phyloP scores from a whole-genome alignment of 64 coral and sea anemone species.

The Actinia tenebrosa region DNA sequence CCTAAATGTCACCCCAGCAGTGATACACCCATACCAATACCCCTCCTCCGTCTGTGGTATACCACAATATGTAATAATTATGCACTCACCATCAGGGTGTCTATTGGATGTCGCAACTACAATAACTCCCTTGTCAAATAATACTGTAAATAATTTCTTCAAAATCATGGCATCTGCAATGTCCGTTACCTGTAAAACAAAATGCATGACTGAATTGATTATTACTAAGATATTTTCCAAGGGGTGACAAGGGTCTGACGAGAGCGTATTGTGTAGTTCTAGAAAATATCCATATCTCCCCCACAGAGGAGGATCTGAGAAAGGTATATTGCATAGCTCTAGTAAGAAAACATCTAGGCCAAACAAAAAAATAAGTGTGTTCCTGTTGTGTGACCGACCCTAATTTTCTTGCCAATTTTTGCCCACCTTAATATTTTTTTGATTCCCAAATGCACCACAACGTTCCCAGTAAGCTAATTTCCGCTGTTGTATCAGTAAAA shows the following conservation, averaged over 20 bases:
- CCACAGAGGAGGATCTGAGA: background rate
- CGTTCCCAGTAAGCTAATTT: too few relatives aligned
- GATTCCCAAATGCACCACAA: too few relatives aligned
- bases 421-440: too few relatives aligned
- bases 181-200: constrained; percentile 81
- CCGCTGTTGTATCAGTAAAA: too few relatives aligned
- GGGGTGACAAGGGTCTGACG: too few relatives aligned
- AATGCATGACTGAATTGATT: background rate
- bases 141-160: constrained; percentile 78
- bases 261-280: background rate
- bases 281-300: background rate
- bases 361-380: too few relatives aligned
- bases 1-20: too few relatives aligned
- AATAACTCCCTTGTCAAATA: constrained; percentile 96
- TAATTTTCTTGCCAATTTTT: too few relatives aligned
- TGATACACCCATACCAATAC: too few relatives aligned
- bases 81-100: constrained; percentile 79
- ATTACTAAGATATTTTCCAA: background rate
- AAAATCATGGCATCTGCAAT: constrained; percentile 99
- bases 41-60: too few relatives aligned
- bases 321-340: background rate
- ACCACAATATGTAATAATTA: background rate
- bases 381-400: too few relatives aligned
- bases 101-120: constrained; percentile 93
- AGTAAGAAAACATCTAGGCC: constrained; percentile 38